Percentiles rank a stretch among this genome's conserved stretches.
Conservation (phyloP, 2,113 vertebrate species). For the Azemiops feae region DNA sequence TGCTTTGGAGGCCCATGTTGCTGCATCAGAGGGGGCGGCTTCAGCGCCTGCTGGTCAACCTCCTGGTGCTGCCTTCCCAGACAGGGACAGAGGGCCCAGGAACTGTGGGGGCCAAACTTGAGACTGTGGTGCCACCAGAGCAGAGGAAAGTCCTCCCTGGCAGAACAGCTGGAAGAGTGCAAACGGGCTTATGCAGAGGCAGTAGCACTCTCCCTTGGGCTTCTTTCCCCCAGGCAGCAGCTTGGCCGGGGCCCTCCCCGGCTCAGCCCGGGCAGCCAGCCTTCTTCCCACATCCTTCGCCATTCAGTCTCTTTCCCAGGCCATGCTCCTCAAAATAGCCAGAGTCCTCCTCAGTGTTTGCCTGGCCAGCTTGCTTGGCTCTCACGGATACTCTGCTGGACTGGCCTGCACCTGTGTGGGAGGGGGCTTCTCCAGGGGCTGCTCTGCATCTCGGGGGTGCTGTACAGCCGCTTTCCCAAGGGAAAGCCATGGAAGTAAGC, state of each 20-base stretch:
- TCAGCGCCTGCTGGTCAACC: no score
- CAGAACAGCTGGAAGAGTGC: no score
- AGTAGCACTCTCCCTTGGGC: fast-evolving
- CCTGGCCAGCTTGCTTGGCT: constrained; percentile 94
- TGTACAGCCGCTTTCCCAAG: constrained; percentile 71
- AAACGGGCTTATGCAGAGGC: no score
- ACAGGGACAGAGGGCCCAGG: no score
- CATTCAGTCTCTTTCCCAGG: constrained; percentile 91
- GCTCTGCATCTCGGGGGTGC: constrained; percentile 77
- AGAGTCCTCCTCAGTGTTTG: constrained; percentile 85
- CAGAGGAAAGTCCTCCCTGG: no score
- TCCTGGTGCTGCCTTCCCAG: no score
- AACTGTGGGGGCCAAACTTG: no score
- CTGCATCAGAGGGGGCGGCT: no score
- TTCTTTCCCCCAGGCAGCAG: neutral
- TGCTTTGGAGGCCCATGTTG: no score
- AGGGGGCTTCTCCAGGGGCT: constrained; percentile 61
- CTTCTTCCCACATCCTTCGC: constrained; percentile 75
- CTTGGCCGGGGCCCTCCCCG: constrained; percentile 46
- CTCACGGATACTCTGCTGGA: constrained; percentile 87
- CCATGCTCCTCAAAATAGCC: constrained; percentile 87
- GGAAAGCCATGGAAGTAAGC: constrained; percentile 74
- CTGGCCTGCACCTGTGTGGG: constrained; percentile 68
- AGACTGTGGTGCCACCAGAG: no score
- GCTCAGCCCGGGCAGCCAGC: neutral